A percentile compares a stretch with the other conserved stretches of the same genome.
phyloP scores from a whole-genome alignment of 2,888 invertebrate species.

The Malachius bipustulatus region DNA sequence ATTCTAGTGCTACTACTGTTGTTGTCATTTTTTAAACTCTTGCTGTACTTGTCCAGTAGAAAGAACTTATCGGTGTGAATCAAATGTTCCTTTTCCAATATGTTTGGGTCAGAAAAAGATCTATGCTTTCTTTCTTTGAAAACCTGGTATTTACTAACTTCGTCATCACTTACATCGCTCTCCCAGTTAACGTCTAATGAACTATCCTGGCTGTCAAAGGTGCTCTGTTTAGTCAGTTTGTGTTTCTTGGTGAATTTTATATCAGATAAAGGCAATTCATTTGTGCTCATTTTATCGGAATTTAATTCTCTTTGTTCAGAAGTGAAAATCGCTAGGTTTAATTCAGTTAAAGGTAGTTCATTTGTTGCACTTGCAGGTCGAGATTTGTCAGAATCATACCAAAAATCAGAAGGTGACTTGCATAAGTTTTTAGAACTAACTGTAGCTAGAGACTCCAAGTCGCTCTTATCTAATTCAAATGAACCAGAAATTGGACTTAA shows the following conservation, averaged over 20 bases:
- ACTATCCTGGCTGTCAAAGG: slow-evolving; percentile 24
- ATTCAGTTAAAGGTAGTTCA: slow-evolving; percentile 51
- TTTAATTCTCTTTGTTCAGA: slow-evolving; percentile 22
- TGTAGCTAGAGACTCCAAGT: slow-evolving; percentile 24
- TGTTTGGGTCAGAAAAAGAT: slow-evolving; percentile 37
- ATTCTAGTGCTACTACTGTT: slow-evolving; percentile 13
- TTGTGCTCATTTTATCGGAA: slow-evolving; percentile 27
- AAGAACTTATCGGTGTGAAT: slow-evolving; percentile 23
- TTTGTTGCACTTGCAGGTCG: slow-evolving; percentile 50
- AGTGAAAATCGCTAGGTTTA: slow-evolving; percentile 34
- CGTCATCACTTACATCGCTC: slow-evolving; percentile 23
- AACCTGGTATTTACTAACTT: slow-evolving; percentile 9
- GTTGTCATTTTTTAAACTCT: slow-evolving; percentile 18
- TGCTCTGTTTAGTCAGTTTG: slow-evolving; percentile 21
- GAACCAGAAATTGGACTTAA: slow-evolving; percentile 34
- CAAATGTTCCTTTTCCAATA: slow-evolving; percentile 26
- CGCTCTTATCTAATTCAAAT: slow-evolving; percentile 29
- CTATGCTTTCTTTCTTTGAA: slow-evolving; percentile 21
- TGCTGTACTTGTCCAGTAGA: slow-evolving; percentile 25
- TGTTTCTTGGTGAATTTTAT: slow-evolving; percentile 25
- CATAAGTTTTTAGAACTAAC: slow-evolving; percentile 10
- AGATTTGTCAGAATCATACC: slow-evolving; percentile 17
- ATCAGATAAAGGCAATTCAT: slow-evolving; percentile 31
- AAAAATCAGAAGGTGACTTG: slow-evolving; percentile 17
- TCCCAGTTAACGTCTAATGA: slow-evolving; percentile 31